Evolutionary conservation across 2,113 vertebrate species (phyloP), one percentile per base, ranked within the genome.

Genomic region (Gnathonemus longibarbis): DNA sequence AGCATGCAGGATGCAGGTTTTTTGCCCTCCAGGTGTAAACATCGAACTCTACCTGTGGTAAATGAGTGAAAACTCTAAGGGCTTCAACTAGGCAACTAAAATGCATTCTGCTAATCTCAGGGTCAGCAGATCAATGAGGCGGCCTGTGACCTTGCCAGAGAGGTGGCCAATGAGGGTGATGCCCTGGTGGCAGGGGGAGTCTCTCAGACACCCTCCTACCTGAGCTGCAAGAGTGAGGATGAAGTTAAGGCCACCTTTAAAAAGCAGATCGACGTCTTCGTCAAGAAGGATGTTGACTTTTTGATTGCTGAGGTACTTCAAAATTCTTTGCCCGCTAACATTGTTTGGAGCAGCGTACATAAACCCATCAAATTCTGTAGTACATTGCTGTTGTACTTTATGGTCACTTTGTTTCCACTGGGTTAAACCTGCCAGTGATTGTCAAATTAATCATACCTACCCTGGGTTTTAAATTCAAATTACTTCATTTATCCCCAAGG

Each of bases 171-270:
- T 3, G 98, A 98, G 92, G 98, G 97, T 0, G 97, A 98, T 0
- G 98, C 97, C 39, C 94, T 99, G 95, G 98, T 99, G 70, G 98
- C 98, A 1, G 98, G 98, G 11, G 98, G 98, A 0, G 97, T 99
- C 91, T 98, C 97, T 77, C 98, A 96, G 92, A 96, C 95, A 0
- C 98, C 98, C 35, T 97, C 98, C 0, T 99, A 99, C 93, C 96
- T 99, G 84, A 99, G 98, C 95, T 96, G 97, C 94, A 99, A 97
- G 95, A 97, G 97, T 11, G 94, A 98, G 94, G 5, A 90, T 0
- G 97, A 97, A 0, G 98, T 99, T 62, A 99, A 99, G 94, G 95
- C 95, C 91, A 96, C 93, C 91, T 99, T 99, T 89, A 94, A 91
- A 93, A 97, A 98, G 58, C 98, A 99, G 91, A 48, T 97, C 0